Percentiles rank a stretch among this genome's conserved stretches.
phyloP scores from a whole-genome alignment of 2,797 vertebrate species.

The Pangasius larnaudii region DNA sequence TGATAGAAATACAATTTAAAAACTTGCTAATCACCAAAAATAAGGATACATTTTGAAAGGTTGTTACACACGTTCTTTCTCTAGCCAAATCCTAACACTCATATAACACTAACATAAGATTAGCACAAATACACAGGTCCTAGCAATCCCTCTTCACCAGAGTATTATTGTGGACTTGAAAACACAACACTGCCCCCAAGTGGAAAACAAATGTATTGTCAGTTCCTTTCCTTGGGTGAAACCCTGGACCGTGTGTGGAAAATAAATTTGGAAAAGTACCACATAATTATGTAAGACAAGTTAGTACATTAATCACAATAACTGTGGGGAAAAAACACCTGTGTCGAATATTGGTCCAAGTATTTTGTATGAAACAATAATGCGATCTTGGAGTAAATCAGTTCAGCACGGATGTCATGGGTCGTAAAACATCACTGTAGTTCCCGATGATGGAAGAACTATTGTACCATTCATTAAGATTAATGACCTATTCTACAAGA shows the following conservation, averaged over 20 bases:
- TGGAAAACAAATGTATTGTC: constrained; percentile 25
- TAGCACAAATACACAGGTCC: neutral
- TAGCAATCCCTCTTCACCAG: neutral
- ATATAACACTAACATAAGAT: neutral
- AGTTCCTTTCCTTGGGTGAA: neutral
- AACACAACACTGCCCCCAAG: constrained; percentile 52
- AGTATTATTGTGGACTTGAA: neutral
- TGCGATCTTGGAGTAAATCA: neutral
- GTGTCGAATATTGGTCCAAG: neutral
- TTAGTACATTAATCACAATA: constrained; percentile 21
- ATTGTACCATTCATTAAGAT: constrained; percentile 22
- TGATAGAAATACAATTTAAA: neutral
- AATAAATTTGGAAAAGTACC: neutral
- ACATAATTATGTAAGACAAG: constrained; percentile 17
- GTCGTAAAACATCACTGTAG: constrained; percentile 36
- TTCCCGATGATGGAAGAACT: constrained; percentile 27
- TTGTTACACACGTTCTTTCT: neutral
- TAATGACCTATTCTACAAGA: constrained; percentile 17
- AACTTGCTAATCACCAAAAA: neutral
- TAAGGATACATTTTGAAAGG: neutral
- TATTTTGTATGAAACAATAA: constrained; percentile 17
- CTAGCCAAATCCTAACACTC: neutral
- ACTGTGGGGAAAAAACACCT: neutral
- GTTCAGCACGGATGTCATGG: constrained; percentile 28
- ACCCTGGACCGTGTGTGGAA: neutral